Evolutionary conservation across 1,140 invertebrate genomes (phyloP).

Genomic region (Calosoma granatense): DNA sequence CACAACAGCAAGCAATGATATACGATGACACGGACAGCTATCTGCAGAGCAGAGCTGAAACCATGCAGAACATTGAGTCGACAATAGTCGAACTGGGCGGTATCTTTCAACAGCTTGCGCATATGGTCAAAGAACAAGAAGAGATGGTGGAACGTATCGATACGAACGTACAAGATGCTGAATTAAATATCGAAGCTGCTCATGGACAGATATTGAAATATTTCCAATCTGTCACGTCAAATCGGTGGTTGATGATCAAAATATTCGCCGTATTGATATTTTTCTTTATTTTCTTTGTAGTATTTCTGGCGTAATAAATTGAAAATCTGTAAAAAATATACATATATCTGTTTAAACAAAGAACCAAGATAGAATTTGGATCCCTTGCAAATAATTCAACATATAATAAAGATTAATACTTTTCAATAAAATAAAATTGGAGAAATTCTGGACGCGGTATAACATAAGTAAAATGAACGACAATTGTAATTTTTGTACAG

Average conservation of each 20-base stretch:
- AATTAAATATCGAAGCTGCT: constrained; percentile 94
- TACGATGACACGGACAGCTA: constrained; percentile 84
- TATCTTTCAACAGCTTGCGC: constrained; percentile 95
- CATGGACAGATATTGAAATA: constrained; percentile 96
- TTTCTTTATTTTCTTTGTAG: constrained; percentile 98
- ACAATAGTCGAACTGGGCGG: constrained; percentile 98
- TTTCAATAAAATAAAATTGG: constrained; percentile 38
- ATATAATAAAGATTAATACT: constrained; percentile 14
- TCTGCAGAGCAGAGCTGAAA: constrained; percentile 85
- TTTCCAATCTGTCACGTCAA: constrained; percentile 94
- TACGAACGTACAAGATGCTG: constrained; percentile 90
- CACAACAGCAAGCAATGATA: constrained; percentile 53
- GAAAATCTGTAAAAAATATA: no score
- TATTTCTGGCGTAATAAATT: constrained; percentile 80
- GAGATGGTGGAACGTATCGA: constrained; percentile 98
- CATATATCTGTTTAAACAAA: constrained; percentile 1
- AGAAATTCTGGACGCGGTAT: no score
- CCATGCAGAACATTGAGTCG: constrained; percentile 98
- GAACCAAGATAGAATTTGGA: constrained; percentile 15
- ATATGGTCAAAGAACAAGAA: constrained; percentile 99
- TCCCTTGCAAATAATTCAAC: background rate
- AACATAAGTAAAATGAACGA: constrained; percentile 26
- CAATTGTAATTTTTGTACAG: background rate
- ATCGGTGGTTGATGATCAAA: constrained; percentile 99
- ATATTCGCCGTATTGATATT: constrained; percentile 97